These are phyloP conservation scores for Neotoxoptera formosana DNA, from an alignment of 1,140 invertebrate species.

Conservation along the genomic window DNA sequence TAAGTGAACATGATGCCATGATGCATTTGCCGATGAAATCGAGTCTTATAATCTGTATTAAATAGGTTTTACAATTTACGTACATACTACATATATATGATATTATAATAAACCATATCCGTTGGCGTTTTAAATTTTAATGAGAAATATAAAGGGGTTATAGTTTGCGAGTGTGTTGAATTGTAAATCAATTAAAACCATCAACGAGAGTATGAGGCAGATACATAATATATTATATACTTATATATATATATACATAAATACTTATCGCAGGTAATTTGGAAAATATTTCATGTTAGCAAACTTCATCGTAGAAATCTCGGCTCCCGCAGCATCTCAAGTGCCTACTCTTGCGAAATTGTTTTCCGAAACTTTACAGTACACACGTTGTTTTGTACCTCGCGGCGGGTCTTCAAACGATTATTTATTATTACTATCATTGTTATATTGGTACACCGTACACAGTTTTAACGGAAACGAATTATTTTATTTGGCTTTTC, in stretches of 20 bases:
- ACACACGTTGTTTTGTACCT: background rate
- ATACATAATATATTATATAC: background rate
- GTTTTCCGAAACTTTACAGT: conserved; percentile 7
- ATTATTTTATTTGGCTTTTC: background rate
- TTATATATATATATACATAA: background rate
- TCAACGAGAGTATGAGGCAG: background rate
- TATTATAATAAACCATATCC: background rate
- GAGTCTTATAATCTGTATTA: background rate
- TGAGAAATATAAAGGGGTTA: background rate
- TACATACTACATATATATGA: background rate
- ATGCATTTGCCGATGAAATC: background rate
- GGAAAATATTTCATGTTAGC: background rate
- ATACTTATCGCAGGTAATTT: conserved; percentile 3
- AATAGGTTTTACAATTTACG: background rate
- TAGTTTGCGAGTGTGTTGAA: background rate
- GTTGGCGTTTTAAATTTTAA: background rate
- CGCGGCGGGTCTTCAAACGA: background rate
- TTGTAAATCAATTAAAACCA: background rate
- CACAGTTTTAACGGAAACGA: background rate
- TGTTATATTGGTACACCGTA: background rate
- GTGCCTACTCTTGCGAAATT: background rate
- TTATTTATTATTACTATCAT: background rate
- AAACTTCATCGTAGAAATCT: conserved; percentile 3
- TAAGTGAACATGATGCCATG: background rate
- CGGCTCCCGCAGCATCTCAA: background rate